Conservation (phyloP, 2,797 vertebrate genomes). For the Botia almorhae region DNA sequence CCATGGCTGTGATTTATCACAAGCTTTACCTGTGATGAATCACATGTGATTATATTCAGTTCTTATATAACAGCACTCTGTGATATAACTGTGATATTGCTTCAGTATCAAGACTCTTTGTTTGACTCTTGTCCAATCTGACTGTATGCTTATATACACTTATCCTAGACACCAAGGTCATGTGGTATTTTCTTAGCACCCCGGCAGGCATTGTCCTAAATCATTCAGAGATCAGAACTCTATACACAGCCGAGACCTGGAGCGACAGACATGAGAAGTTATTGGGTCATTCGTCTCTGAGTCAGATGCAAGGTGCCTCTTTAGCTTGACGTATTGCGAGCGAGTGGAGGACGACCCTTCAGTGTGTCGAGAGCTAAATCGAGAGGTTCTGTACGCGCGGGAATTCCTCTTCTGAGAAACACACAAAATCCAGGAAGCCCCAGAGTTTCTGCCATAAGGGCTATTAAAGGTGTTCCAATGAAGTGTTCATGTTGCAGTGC, state of each 20-base stretch:
- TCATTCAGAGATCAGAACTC: conserved; percentile 21
- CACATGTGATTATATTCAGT: background rate
- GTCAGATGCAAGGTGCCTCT: conserved; percentile 38
- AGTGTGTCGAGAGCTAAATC: background rate
- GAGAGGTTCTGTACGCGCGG: conserved; percentile 24
- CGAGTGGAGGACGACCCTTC: conserved; percentile 21
- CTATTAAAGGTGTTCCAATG: background rate
- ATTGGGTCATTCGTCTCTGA: conserved; percentile 40
- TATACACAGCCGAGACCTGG: conserved; percentile 23
- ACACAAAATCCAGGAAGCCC: background rate
- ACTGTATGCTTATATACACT: conserved; percentile 6
- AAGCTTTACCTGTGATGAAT: background rate
- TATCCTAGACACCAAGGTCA: conserved; percentile 43
- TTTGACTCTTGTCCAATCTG: background rate
- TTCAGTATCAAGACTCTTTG: background rate
- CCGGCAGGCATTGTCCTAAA: conserved; percentile 15
- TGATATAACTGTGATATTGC: background rate
- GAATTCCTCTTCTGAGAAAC: conserved; percentile 1
- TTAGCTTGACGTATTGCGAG: conserved; percentile 36
- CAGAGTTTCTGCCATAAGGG: background rate
- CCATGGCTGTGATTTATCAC: background rate
- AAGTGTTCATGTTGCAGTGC: background rate
- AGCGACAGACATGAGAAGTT: conserved; percentile 15
- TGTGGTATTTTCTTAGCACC: background rate
- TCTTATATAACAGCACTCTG: background rate